These are phyloP conservation scores for Seriola quinqueradiata DNA, from an alignment of 2,113 vertebrate genomes.

Conservation along the genomic window DNA sequence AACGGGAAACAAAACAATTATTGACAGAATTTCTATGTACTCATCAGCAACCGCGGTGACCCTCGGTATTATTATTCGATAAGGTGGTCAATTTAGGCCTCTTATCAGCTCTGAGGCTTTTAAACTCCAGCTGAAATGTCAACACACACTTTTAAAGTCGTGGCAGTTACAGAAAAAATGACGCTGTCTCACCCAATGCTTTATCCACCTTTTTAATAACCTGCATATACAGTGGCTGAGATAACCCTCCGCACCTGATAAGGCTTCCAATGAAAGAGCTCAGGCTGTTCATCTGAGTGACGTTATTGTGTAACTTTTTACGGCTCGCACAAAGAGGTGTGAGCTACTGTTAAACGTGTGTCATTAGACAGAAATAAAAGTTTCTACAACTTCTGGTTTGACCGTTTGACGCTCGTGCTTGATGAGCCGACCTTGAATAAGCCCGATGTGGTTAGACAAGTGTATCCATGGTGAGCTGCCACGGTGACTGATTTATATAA, in stretches of 20 bases:
- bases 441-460: constrained; percentile 48
- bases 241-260: constrained; percentile 59
- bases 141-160: constrained; percentile 43
- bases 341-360: not conserved
- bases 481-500: constrained; percentile 50
- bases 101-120: constrained; percentile 63
- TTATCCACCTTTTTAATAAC: constrained; percentile 53
- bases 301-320: constrained; percentile 15
- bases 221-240: constrained; percentile 45
- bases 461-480: constrained; percentile 62
- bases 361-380: not conserved
- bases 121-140: constrained; percentile 58
- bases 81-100: constrained; percentile 44
- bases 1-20: constrained; percentile 11
- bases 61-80: constrained; percentile 40
- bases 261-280: constrained; percentile 26
- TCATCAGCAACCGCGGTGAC: not conserved
- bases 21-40: constrained; percentile 22
- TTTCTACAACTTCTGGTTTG: not conserved
- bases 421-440: constrained; percentile 25
- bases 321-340: not conserved
- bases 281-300: not conserved
- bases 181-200: constrained; percentile 1
- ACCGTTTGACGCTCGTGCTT: constrained; percentile 12
- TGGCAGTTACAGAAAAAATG: not conserved